Conservation (phyloP, 2,797 vertebrate genomes). For the Fundulus diaphanus region DNA sequence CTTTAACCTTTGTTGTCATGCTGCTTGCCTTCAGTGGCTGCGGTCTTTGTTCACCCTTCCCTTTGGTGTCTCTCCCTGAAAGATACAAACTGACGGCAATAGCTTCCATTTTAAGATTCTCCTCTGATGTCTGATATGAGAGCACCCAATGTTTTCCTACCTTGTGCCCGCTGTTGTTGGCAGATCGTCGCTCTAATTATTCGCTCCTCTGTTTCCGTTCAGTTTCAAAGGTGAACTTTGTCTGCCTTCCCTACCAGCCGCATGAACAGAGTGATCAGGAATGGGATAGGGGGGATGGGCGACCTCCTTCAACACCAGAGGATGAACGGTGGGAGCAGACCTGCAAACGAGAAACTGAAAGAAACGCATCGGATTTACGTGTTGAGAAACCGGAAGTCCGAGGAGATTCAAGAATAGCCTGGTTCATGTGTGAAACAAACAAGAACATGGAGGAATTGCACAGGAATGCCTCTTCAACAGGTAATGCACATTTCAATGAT, state of each 20-base stretch:
- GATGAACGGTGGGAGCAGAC: slow-evolving; percentile 21
- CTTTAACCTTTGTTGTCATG: slow-evolving; percentile 28
- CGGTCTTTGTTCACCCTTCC: slow-evolving; percentile 12
- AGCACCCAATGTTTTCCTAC: slow-evolving; percentile 13
- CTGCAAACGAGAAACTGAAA: slow-evolving; percentile 31
- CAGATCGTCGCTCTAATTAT: slow-evolving; percentile 13
- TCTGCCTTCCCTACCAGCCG: slow-evolving; percentile 63
- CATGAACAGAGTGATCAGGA: slow-evolving; percentile 31
- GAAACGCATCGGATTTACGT: slow-evolving; percentile 9
- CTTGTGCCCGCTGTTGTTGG: background rate
- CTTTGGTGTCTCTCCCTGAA: slow-evolving; percentile 21
- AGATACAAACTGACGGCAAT: slow-evolving; percentile 49
- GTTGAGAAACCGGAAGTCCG: background rate
- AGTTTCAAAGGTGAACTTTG: slow-evolving; percentile 67
- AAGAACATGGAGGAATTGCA: slow-evolving; percentile 46
- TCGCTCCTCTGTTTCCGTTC: slow-evolving; percentile 26
- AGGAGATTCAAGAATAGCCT: slow-evolving; percentile 26
- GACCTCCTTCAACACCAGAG: slow-evolving; percentile 11
- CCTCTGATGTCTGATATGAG: slow-evolving; percentile 36
- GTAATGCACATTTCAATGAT: slow-evolving; percentile 41
- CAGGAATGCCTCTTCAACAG: slow-evolving; percentile 58
- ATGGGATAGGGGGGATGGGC: background rate
- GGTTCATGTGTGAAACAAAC: slow-evolving; percentile 73
- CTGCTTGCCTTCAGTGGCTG: slow-evolving; percentile 24
- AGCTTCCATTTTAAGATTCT: slow-evolving; percentile 48